Conservation (phyloP, 2,113 vertebrate genomes). For the Coreoperca whiteheadi region DNA sequence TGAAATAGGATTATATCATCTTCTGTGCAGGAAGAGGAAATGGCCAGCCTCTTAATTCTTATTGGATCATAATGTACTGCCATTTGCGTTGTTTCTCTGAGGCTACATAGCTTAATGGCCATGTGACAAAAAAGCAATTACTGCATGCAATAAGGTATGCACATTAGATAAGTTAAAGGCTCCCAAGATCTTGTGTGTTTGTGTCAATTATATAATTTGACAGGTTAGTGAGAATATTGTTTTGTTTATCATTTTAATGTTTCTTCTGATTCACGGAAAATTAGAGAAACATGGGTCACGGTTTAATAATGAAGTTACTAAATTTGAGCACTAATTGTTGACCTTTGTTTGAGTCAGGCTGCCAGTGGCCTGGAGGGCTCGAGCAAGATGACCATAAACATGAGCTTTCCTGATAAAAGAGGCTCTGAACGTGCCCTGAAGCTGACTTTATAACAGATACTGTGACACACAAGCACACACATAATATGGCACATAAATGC, state of each 20-base stretch:
- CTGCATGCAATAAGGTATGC: constrained; percentile 49
- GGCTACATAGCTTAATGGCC: constrained; percentile 61
- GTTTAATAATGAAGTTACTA: constrained; percentile 37
- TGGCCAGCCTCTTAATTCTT: constrained; percentile 69
- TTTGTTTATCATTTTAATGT: constrained; percentile 12
- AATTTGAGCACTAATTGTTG: constrained; percentile 68
- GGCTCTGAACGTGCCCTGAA: constrained; percentile 36
- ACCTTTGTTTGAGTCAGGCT: constrained; percentile 73
- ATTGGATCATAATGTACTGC: constrained; percentile 72
- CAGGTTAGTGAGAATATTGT: constrained; percentile 5
- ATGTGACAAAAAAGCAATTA: constrained; percentile 52
- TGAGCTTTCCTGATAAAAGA: constrained; percentile 59
- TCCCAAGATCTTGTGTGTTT: constrained; percentile 25
- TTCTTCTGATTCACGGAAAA: constrained; percentile 21
- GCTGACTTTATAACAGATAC: constrained; percentile 49
- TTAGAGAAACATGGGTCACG: constrained; percentile 21
- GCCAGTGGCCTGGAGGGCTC: constrained; percentile 65
- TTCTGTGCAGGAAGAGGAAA: constrained; percentile 76
- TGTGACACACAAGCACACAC: constrained; percentile 17
- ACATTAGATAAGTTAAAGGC: constrained; percentile 42
- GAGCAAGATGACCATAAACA: constrained; percentile 45
- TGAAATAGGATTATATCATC: constrained; percentile 72
- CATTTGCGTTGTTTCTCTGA: constrained; percentile 62
- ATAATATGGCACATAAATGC: constrained; percentile 6
- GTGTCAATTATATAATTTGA: constrained; percentile 21